A percentile compares a stretch with the other conserved stretches of the same genome.
These are phyloP conservation scores for Centropus unirufus DNA, from an alignment of 2,113 vertebrate genomes.

Conservation along the genomic window DNA sequence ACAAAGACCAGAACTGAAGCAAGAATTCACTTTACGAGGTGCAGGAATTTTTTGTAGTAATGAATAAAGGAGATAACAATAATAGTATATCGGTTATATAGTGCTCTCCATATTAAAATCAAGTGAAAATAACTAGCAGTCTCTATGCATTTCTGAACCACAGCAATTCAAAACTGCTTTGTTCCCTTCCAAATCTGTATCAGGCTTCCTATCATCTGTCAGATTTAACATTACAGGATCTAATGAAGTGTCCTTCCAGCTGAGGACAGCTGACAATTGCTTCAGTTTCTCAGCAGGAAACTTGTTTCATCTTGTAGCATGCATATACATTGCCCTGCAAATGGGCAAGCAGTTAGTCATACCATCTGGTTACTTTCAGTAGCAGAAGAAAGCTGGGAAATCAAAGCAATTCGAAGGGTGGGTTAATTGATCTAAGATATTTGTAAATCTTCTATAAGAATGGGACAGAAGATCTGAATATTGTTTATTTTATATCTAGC, in stretches of 20 bases:
- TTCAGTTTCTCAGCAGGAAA: conserved; percentile 63
- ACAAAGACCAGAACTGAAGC: neutral
- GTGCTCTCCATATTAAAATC: neutral
- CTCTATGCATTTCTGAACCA: conserved; percentile 23
- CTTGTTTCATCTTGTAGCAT: conserved; percentile 48
- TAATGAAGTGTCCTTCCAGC: conserved; percentile 53
- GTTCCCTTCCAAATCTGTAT: neutral
- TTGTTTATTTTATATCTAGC: neutral
- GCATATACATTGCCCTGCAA: conserved; percentile 37
- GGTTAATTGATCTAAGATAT: neutral
- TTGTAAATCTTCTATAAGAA: neutral
- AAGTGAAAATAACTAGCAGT: neutral
- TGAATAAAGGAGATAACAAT: neutral
- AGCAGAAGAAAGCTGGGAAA: neutral
- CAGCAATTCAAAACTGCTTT: conserved; percentile 14
- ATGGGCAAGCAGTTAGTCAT: conserved; percentile 25
- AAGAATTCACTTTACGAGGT: neutral
- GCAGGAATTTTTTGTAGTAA: neutral
- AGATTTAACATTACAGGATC: conserved; percentile 42
- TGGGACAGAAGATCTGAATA: neutral
- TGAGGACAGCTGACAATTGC: conserved; percentile 52
- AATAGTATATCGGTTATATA: neutral
- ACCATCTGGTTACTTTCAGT: conserved; percentile 57
- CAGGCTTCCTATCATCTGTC: conserved; percentile 35
- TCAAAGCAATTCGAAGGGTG: conserved; percentile 16